Percentiles rank a stretch among this genome's conserved stretches.
These are phyloP conservation scores for Taurulus bubalis DNA, from an alignment of 2,113 vertebrate species.

Conservation along the genomic window DNA sequence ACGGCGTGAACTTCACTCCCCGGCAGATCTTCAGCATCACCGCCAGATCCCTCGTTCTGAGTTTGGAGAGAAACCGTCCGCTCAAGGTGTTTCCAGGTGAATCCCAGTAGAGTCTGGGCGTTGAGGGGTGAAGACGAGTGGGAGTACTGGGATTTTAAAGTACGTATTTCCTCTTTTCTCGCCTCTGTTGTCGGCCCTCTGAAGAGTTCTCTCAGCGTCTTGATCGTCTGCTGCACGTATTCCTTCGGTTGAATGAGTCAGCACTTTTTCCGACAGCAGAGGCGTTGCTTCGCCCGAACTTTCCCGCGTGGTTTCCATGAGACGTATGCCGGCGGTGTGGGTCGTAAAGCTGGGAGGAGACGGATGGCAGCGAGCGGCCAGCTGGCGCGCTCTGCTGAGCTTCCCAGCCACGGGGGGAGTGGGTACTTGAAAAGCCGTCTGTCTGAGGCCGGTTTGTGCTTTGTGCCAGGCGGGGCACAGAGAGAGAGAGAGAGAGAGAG, in stretches of 20 bases:
- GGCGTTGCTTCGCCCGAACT: constrained; percentile 43
- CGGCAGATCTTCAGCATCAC: constrained; percentile 91
- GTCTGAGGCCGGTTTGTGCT: constrained; percentile 58
- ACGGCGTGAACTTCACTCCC: constrained; percentile 91
- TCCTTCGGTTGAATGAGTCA: constrained; percentile 42
- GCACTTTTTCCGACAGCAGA: constrained; percentile 8
- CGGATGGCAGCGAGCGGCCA: constrained; percentile 53
- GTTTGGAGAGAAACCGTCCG: constrained; percentile 85
- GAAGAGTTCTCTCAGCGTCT: neutral
- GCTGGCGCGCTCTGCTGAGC: constrained; percentile 65
- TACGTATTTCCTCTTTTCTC: constrained; percentile 9
- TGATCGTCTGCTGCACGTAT: neutral
- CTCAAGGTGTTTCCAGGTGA: constrained; percentile 92
- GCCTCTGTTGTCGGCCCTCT: neutral
- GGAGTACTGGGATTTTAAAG: neutral
- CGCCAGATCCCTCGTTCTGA: constrained; percentile 83
- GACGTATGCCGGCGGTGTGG: constrained; percentile 45
- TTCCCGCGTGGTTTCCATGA: neutral
- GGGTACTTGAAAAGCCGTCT: constrained; percentile 69
- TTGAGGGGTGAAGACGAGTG: too few relatives aligned
- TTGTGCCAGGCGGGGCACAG: constrained; percentile 54
- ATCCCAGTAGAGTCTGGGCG: neutral
- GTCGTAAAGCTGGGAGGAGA: constrained; percentile 46
- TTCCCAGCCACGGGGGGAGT: constrained; percentile 63
- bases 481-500: neutral